phyloP scores from a whole-genome alignment of 2,888 invertebrate species.

The Drosophila setosimentum region DNA sequence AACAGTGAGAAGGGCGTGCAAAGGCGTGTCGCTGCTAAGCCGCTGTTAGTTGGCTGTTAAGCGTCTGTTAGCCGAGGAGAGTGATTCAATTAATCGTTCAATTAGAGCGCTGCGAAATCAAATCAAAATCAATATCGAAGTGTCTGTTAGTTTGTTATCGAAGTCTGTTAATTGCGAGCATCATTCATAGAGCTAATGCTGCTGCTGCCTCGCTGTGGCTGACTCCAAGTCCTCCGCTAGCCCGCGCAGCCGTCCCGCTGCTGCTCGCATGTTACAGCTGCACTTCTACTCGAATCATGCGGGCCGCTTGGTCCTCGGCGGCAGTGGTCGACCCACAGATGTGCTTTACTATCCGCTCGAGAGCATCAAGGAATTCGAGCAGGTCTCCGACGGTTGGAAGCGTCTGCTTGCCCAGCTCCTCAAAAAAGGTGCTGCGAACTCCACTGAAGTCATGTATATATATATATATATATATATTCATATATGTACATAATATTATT shows the following conservation, averaged over 20 bases:
- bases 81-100: constrained; percentile 40
- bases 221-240: constrained; percentile 34
- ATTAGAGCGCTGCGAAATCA: constrained; percentile 36
- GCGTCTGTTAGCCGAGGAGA: constrained; percentile 28
- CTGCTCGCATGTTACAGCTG: constrained; percentile 90
- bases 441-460: not conserved
- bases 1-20: constrained; percentile 54
- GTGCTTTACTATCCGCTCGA: constrained; percentile 90
- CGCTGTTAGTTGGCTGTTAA: constrained; percentile 27
- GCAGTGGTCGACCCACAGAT: constrained; percentile 74
- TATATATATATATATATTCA: not conserved
- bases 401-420: constrained; percentile 91
- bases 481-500: not conserved
- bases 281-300: constrained; percentile 93
- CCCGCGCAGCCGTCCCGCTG: constrained; percentile 15
- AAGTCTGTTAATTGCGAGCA: constrained; percentile 52
- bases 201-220: constrained; percentile 45
- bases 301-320: constrained; percentile 88
- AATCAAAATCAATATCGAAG: constrained; percentile 27
- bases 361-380: constrained; percentile 95
- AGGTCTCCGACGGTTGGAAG: constrained; percentile 91
- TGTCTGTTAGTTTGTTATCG: not conserved
- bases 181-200: constrained; percentile 35
- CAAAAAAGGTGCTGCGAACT: constrained; percentile 86
- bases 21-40: constrained; percentile 38